Evolutionary conservation across 2,113 vertebrate genomes (phyloP), one percentile per base, ranked within the genome.

Genomic region (Rhinoptilus africanus): DNA sequence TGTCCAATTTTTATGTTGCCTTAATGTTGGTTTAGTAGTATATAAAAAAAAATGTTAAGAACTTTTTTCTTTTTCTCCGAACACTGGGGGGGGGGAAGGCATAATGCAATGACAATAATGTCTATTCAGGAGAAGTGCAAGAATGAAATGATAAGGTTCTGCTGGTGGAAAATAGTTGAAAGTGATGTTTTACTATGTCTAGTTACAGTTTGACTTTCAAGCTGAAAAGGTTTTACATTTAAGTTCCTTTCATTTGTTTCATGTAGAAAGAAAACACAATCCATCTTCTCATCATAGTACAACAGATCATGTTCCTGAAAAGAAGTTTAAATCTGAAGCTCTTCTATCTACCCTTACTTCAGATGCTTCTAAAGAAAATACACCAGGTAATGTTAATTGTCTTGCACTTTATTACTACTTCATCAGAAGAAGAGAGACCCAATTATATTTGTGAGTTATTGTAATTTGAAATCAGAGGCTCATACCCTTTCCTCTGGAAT

Each of bases 321-420:
- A 99, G 98, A 99, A 99, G 96, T 99, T 99, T 96, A 99, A 99
- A 97, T 99, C 99, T n/a, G 99, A 99, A 98, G 99, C 99, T 88
- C 98, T 99, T 95, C 98, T 99, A 19, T 99, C 99, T 67, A 99
- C 99, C 1, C 98, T 99, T 75, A 99, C 99, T 15, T 99, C 99
- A 79, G 99, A 99, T 91, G 99, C 99, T 57, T 99, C 99, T 97
- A 99, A 99, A 98, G 99, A 99, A 98, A 99, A 99, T 96, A 99
- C 99, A 4, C 97, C 99, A 98, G 99, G 99, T 99, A 98, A 97
- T 95, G 57, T 35, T 95, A 74, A 53, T 60, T 88, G 74, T 79
- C 22, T 68, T 87, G 35, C 28, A 73, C 91, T 89, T 93, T 68
- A 53, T 45, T 93, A 16, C 37, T 79, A 57, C 73, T 80, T 73